These are phyloP conservation scores for Trichogramma dendrolimi DNA, from an alignment of 2,888 invertebrate species.

Conservation along the genomic window DNA sequence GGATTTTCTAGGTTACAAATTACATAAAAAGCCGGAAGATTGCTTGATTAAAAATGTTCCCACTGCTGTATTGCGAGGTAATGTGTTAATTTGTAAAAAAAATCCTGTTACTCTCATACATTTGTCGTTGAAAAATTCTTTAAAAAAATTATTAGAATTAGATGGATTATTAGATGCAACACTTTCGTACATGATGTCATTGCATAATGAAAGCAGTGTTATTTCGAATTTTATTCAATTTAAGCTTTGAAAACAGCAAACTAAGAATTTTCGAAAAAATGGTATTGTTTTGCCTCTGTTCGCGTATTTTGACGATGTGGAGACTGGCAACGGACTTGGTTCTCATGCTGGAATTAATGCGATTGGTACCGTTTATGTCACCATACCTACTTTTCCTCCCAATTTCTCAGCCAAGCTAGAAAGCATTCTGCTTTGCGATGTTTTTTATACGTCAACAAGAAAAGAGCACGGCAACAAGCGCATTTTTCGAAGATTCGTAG, in stretches of 20 bases:
- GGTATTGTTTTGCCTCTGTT: slow-evolving; percentile 10
- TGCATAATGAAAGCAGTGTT: slow-evolving; percentile 10
- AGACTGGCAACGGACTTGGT: slow-evolving; percentile 12
- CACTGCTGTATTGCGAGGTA: background rate
- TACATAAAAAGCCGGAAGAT: slow-evolving; percentile 11
- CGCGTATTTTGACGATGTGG: slow-evolving; percentile 10
- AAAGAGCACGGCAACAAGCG: slow-evolving; percentile 8
- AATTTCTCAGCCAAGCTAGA: slow-evolving; percentile 17
- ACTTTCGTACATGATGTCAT: slow-evolving; percentile 6
- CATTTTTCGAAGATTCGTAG: slow-evolving; percentile 3
- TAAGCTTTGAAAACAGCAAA: slow-evolving; percentile 9
- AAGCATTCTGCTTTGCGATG: background rate
- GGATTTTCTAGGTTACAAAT: too few relatives aligned
- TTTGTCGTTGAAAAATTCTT: background rate
- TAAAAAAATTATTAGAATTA: slow-evolving; percentile 5
- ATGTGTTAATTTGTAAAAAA: background rate
- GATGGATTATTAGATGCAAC: slow-evolving; percentile 12
- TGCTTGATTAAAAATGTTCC: background rate
- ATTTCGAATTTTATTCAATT: slow-evolving; percentile 16
- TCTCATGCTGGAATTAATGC: slow-evolving; percentile 14
- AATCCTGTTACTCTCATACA: background rate
- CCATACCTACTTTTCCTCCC: slow-evolving; percentile 19
- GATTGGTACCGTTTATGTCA: slow-evolving; percentile 11
- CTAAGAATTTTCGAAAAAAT: slow-evolving; percentile 6
- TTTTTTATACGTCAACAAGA: slow-evolving; percentile 7